phyloP scores from a whole-genome alignment of 2,888 invertebrate species.

The Perizoma flavofasciatum region DNA sequence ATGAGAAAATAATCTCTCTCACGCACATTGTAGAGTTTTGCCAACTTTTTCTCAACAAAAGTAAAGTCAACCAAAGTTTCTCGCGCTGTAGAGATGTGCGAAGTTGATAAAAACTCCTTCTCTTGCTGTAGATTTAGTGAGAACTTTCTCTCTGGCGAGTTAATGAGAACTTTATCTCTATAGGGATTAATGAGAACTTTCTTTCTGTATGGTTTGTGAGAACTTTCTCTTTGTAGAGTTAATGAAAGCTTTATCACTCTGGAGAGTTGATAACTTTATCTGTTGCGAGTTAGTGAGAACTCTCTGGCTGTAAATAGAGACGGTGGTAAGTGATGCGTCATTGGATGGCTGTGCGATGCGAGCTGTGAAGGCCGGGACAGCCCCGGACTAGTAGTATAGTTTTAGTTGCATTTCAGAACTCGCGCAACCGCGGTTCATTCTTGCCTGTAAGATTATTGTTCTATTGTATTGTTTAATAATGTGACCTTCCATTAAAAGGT shows the following conservation, averaged over 20 bases:
- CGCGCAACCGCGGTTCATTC: conserved; percentile 8
- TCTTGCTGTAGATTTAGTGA: too few relatives aligned
- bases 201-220: neutral
- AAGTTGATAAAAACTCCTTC: too few relatives aligned
- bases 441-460: conserved; percentile 20
- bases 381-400: conserved; percentile 10
- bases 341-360: conserved; percentile 29
- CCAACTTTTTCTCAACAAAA: neutral
- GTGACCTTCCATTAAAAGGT: conserved; percentile 6
- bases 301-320: conserved; percentile 24
- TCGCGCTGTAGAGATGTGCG: too few relatives aligned
- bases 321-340: conserved; percentile 22
- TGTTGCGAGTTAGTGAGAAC: conserved; percentile 4
- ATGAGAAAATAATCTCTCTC: neutral
- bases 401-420: conserved; percentile 11
- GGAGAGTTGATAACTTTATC: conserved; percentile 4
- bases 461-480: conserved; percentile 1
- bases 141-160: too few relatives aligned
- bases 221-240: conserved; percentile 2
- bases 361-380: conserved; percentile 28
- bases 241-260: neutral
- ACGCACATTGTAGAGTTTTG: neutral
- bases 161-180: too few relatives aligned
- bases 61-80: neutral
- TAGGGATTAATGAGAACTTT: neutral